Percentiles rank a stretch among this genome's conserved stretches.
phyloP scores from a whole-genome alignment of 2,888 invertebrate genomes.

The Dryomyza anilis region DNA sequence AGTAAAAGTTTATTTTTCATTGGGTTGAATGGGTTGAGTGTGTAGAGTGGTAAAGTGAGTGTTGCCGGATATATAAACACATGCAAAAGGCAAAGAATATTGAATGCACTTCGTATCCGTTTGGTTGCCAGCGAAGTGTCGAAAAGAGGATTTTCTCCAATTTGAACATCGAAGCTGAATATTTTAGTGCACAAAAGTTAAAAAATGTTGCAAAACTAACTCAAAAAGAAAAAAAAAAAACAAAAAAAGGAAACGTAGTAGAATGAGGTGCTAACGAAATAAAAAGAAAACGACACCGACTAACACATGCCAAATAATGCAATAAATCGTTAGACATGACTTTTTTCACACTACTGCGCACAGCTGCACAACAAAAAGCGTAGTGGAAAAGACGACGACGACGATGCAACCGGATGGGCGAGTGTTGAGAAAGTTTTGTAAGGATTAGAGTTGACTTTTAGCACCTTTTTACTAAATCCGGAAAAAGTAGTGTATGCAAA shows the following conservation, averaged over 20 bases:
- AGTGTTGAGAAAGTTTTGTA: slow-evolving; percentile 13
- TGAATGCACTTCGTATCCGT: slow-evolving; percentile 15
- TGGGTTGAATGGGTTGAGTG: background rate
- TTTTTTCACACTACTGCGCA: slow-evolving; percentile 19
- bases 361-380: too few species aligned
- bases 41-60: background rate
- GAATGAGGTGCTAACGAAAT: slow-evolving; percentile 3
- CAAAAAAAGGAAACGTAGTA: slow-evolving; percentile 4
- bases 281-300: background rate
- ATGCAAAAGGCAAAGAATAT: slow-evolving; percentile 20
- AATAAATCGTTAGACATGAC: slow-evolving; percentile 30
- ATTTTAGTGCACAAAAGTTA: slow-evolving; percentile 32
- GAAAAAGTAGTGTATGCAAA: too few species aligned
- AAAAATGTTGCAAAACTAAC: background rate
- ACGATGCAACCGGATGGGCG: background rate
- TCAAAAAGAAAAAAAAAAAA: background rate
- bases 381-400: too few species aligned
- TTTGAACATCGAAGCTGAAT: slow-evolving; percentile 38
- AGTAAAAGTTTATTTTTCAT: slow-evolving; percentile 13
- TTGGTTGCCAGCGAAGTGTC: slow-evolving; percentile 35
- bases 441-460: too few species aligned
- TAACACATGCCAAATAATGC: slow-evolving; percentile 28
- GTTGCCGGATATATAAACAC: background rate
- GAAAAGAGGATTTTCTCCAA: slow-evolving; percentile 41
- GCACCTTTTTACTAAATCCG: too few species aligned